Percentiles rank a stretch among this genome's conserved stretches.
Conservation (phyloP, 2,797 vertebrate genomes). For the Mionectes olivaceus region DNA sequence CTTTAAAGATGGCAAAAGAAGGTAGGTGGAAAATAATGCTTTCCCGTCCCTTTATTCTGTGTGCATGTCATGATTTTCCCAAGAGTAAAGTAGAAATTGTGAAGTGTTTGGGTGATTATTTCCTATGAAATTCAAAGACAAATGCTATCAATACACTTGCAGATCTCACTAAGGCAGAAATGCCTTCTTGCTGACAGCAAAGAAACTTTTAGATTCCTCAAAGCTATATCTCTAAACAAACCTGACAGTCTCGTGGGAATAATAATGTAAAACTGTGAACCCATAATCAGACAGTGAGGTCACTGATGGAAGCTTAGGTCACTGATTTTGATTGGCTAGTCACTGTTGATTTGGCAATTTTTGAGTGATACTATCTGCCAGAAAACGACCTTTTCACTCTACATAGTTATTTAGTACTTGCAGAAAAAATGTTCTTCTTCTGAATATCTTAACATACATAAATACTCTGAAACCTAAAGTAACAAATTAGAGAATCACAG, state of each 20-base stretch:
- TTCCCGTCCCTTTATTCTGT: constrained; percentile 58
- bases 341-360: neutral
- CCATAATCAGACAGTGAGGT: constrained; percentile 29
- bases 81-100: constrained; percentile 59
- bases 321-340: neutral
- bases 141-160: constrained; percentile 69
- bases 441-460: neutral
- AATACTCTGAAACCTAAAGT: neutral
- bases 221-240: constrained; percentile 59
- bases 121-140: constrained; percentile 75
- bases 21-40: constrained; percentile 76
- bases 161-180: constrained; percentile 65
- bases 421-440: neutral
- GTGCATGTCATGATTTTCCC: constrained; percentile 50
- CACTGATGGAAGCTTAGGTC: neutral
- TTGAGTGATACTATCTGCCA: neutral
- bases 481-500: rapidly evolving
- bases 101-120: constrained; percentile 71
- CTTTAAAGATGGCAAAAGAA: constrained; percentile 80
- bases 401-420: neutral
- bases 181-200: constrained; percentile 59
- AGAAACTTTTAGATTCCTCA: constrained; percentile 67
- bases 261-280: constrained; percentile 29
- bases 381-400: neutral
- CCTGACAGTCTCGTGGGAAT: neutral